These are phyloP conservation scores for Ailurus styani DNA, from an alignment of 2,113 vertebrate species.

Conservation along the genomic window DNA sequence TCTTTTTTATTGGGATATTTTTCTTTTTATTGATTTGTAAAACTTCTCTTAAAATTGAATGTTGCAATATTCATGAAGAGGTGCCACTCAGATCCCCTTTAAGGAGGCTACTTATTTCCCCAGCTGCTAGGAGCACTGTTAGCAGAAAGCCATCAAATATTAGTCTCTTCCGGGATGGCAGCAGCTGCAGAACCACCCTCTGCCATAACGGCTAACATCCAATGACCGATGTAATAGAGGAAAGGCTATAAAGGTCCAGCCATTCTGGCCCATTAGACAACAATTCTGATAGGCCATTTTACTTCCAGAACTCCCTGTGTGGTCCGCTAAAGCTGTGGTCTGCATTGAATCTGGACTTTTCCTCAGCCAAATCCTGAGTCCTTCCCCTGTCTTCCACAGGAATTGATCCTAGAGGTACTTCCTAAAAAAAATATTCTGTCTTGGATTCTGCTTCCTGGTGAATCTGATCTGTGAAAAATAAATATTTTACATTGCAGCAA, in stretches of 20 bases:
- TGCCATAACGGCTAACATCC: neutral
- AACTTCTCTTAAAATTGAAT: neutral
- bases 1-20: neutral
- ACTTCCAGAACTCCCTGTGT: neutral
- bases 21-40: neutral
- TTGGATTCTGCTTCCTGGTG: neutral
- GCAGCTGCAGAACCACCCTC: neutral
- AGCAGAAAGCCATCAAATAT: neutral
- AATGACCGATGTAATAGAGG: neutral
- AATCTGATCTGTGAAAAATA: neutral
- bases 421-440: neutral
- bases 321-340: neutral
- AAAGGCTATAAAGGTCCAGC: neutral
- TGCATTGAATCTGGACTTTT: neutral
- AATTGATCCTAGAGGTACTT: neutral
- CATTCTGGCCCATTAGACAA: neutral
- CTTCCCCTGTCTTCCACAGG: neutral
- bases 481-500: neutral
- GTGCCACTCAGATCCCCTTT: fast-evolving
- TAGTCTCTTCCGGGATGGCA: neutral
- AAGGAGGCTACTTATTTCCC: neutral
- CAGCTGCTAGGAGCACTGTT: no score
- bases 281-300: neutral
- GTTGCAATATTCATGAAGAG: neutral
- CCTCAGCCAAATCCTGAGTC: neutral